Evolutionary conservation across 1,140 invertebrate genomes (phyloP).

Genomic region (Apis laboriosa): DNA sequence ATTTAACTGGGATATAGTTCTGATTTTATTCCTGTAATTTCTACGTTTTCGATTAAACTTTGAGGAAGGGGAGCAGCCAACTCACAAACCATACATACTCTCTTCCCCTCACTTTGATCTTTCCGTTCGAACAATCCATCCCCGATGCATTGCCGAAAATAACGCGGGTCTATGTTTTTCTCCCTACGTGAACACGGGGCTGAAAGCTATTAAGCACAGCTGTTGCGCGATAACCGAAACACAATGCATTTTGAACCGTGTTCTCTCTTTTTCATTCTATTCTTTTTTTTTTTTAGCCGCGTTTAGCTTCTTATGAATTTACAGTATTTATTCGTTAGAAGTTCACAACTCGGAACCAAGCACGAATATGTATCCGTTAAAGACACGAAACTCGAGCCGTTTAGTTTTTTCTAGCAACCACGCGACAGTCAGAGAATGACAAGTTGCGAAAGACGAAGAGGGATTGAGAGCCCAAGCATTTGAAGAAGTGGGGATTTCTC

Average conservation of each 20-base stretch:
- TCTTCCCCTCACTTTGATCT: slow-evolving; percentile 10
- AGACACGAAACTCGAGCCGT: no score
- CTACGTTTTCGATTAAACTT: slow-evolving; percentile 1
- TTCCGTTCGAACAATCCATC: slow-evolving; percentile 17
- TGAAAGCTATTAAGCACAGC: slow-evolving; percentile 52
- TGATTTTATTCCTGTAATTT: not conserved
- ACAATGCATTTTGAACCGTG: slow-evolving; percentile 16
- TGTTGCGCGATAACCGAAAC: slow-evolving; percentile 41
- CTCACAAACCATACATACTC: not conserved
- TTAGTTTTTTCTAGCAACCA: no score
- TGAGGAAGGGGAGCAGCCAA: not conserved
- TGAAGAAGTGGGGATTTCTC: no score
- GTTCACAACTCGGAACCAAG: no score
- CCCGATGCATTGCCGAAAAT: slow-evolving; percentile 39
- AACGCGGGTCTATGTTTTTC: slow-evolving; percentile 26
- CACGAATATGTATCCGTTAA: no score
- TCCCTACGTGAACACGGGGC: slow-evolving; percentile 45
- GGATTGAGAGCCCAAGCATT: no score
- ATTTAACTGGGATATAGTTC: no score
- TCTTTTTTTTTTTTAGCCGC: not conserved
- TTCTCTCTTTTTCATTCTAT: not conserved
- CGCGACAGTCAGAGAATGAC: no score
- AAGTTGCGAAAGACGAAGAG: no score
- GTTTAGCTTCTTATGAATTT: no score
- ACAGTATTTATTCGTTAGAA: no score